Base-by-base conservation (phyloP, 1,140 invertebrate species). In the Procambarus clarkii region DNA sequence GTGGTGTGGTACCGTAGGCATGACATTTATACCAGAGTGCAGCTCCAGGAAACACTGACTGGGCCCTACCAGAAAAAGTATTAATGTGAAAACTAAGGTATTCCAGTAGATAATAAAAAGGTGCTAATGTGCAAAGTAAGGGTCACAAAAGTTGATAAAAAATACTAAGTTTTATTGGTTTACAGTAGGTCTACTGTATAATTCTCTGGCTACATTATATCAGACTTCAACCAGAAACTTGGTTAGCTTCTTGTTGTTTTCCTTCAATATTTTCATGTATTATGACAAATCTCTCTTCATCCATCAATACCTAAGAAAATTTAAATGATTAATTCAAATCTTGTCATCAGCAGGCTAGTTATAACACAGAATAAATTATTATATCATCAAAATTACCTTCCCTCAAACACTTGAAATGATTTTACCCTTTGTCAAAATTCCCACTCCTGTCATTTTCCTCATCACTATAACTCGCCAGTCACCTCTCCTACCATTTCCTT, bases 211-310 rank as follows among this genome's bases (percentile, higher is more conserved):
- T 54, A 54, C 11, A 8, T 54, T 54, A 54, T 4, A 5, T 54
- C 13, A 54, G 15, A 74, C 24, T 8, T 74, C 4, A 34, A 24
- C 5, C 13, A 81, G 24, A 81, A 81, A 81, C 3, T 13, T 81
- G 48, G 3, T 21, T 21, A 81, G 34, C n/a, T 58, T 81, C 15
- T 8, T 81, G 21, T 34, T 50, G 79, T 54, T 54, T 21, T 24
- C 48, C 9, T 81, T 54, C 46, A 81, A 4, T 81, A 8, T 81
- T 48, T 24, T 81, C 79, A 58, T 50, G 48, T 81, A 81, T 81
- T 50, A 81, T 58, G 21, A 81, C 79, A 54, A 54, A 81, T 13
- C 79, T 34, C 48, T 81, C 48, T 15, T 81, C 79, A 54, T 81
- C 79, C 79, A 81, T 81, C 48, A 58, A 21, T 15, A 81, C 54